Evolutionary conservation across 2,797 vertebrate species (phyloP).

Genomic region (Danio aesculapii): DNA sequence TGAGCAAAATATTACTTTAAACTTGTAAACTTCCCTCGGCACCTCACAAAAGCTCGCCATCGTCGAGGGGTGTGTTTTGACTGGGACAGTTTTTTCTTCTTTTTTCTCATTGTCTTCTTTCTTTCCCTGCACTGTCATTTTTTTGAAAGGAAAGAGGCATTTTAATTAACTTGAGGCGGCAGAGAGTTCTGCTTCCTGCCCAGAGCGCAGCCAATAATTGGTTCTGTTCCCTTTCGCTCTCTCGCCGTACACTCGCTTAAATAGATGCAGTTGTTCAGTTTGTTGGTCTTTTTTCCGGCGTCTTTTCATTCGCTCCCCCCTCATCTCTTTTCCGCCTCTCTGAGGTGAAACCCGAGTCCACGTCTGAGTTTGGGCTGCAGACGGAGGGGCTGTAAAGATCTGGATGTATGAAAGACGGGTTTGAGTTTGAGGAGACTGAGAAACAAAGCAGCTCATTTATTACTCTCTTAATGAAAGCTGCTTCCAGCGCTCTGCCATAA

Average conservation of each 20-base stretch:
- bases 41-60: constrained; percentile 52
- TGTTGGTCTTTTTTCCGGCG: constrained; percentile 50
- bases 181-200: constrained; percentile 46
- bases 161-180: constrained; percentile 69
- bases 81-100: constrained; percentile 47
- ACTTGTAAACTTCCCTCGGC: constrained; percentile 28
- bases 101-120: constrained; percentile 50
- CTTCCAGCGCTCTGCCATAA: constrained; percentile 64
- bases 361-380: constrained; percentile 64
- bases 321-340: neutral
- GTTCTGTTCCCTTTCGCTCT: constrained; percentile 49
- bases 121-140: constrained; percentile 38
- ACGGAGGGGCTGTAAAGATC: constrained; percentile 56
- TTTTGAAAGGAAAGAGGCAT: constrained; percentile 47
- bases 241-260: constrained; percentile 62
- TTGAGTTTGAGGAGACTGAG: constrained; percentile 48
- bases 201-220: constrained; percentile 61
- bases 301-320: constrained; percentile 14
- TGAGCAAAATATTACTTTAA: neutral
- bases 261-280: constrained; percentile 72
- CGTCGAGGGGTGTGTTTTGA: constrained; percentile 36
- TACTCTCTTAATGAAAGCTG: constrained; percentile 73
- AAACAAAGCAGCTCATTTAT: constrained; percentile 78
- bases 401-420: constrained; percentile 61
- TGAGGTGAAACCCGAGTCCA: constrained; percentile 69